Percentiles rank a stretch among this genome's conserved stretches.
These are phyloP conservation scores for Lutjanus erythropterus DNA, from an alignment of 2,113 vertebrate genomes.

Conservation along the genomic window DNA sequence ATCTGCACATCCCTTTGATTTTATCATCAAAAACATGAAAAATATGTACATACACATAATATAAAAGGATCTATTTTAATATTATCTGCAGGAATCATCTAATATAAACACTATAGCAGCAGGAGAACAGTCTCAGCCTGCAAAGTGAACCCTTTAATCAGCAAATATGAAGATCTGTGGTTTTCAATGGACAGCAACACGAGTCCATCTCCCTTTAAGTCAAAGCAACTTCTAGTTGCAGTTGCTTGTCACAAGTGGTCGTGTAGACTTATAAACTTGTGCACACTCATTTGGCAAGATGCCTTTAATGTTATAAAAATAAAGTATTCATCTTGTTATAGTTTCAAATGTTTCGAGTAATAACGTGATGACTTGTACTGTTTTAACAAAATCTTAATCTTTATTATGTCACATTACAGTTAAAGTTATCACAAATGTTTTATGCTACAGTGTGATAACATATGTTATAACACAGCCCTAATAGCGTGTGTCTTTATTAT, in stretches of 20 bases:
- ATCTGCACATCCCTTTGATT: background rate
- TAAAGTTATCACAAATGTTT: no score
- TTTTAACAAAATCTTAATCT: no score
- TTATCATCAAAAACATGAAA: background rate
- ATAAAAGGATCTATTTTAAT: background rate
- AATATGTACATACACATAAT: background rate
- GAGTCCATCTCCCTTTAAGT: background rate
- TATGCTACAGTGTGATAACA: no score
- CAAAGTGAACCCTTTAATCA: background rate
- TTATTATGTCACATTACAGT: no score
- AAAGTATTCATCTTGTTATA: no score
- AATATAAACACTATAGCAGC: background rate
- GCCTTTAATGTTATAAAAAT: no score
- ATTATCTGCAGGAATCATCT: background rate
- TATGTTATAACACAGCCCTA: no score
- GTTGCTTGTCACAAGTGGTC: background rate
- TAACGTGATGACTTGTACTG: no score
- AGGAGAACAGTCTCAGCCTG: background rate
- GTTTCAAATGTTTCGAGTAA: no score
- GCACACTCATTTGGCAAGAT: no score
- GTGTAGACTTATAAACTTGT: background rate
- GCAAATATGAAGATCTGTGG: background rate
- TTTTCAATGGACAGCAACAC: background rate
- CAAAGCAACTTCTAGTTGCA: background rate
- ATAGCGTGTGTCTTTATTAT: no score